Base-by-base conservation (phyloP, 2,113 vertebrate genomes). In the Strix uralensis region DNA sequence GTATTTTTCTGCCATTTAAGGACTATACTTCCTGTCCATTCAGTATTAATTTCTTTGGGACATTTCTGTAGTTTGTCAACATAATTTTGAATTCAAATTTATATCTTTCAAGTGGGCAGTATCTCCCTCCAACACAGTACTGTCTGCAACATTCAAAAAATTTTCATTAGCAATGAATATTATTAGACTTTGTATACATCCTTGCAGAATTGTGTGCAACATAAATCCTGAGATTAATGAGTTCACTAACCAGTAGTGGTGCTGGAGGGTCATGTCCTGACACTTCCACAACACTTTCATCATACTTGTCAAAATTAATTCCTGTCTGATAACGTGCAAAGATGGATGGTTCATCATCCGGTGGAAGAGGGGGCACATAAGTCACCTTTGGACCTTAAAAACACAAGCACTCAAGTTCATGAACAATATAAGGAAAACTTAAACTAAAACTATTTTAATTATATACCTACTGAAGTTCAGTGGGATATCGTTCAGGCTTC, bases 301-400 rank as follows among this genome's bases (percentile, higher is more conserved):
- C 99, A 18, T 99, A 99, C 96, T 99, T 99, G 86, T 99, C 97
- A 93, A 99, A 99, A 97, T 99, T 99, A 80, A 99, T 98, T 81
- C 99, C 99, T 4, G 98, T 98, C 87, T 98, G 94, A 40, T 99
- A 99, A 86, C 89, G 99, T 62, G 98, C 96, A 97, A 99, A 99
- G 74, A 99, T 98, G 10, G 98, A 95, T 10, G 96, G 92, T 52
- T 99, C 99, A 40, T 99, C 98, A 26, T 99, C 99, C 38, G 99
- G 97, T 15, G 99, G 99, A 20, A 98, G 97, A 7, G 99, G 99
- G 0, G 99, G 99, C 34, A 99, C 72, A 0, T 99, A 99, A 2
- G 98, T 99, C 90, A 99, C 98, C 89, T 91, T 99, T 3, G 98
- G 99, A 91, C 97, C 99, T 99, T 97, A 10, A 18, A 81, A 90